A percentile compares a stretch with the other conserved stretches of the same genome.
Conservation (phyloP, 2,797 vertebrate genomes). For the Jordanella pulchra region DNA sequence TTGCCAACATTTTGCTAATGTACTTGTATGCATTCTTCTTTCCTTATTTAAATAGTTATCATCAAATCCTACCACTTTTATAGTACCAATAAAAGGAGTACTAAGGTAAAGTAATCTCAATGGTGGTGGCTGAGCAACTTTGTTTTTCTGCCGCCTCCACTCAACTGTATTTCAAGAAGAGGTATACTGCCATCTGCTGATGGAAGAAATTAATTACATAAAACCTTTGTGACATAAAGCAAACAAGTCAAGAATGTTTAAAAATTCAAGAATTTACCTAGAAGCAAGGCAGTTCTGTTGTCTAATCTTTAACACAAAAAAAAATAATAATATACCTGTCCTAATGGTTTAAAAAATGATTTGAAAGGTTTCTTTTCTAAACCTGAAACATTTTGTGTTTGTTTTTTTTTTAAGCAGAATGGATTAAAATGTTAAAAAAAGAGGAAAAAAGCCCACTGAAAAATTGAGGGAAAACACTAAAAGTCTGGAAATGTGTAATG, state of each 20-base stretch:
- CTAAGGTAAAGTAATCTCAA: slow-evolving; percentile 12
- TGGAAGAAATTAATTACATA: slow-evolving; percentile 7
- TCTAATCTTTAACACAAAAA: neutral
- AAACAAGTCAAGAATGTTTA: neutral
- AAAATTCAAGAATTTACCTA: neutral
- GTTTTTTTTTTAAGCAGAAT: neutral
- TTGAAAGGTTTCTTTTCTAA: neutral
- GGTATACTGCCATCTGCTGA: slow-evolving; percentile 72
- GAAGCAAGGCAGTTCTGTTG: neutral
- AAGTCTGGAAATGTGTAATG: slow-evolving; percentile 16
- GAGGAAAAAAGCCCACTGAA: neutral
- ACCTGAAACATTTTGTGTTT: neutral
- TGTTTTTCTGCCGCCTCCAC: slow-evolving; percentile 3
- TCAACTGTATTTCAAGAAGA: slow-evolving; percentile 49
- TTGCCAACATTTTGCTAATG: neutral
- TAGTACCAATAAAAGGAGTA: slow-evolving; percentile 16
- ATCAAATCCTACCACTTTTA: slow-evolving; percentile 2
- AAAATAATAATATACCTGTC: neutral
- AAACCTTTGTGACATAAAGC: neutral
- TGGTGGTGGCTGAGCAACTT: slow-evolving; percentile 26
- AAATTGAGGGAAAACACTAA: slow-evolving; percentile 9
- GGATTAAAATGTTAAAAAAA: neutral
- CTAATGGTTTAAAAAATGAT: neutral
- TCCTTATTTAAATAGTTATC: slow-evolving; percentile 4
- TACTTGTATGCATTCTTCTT: neutral